These are phyloP conservation scores for Agrilus mali DNA, from an alignment of 2,888 invertebrate species.

Conservation along the genomic window DNA sequence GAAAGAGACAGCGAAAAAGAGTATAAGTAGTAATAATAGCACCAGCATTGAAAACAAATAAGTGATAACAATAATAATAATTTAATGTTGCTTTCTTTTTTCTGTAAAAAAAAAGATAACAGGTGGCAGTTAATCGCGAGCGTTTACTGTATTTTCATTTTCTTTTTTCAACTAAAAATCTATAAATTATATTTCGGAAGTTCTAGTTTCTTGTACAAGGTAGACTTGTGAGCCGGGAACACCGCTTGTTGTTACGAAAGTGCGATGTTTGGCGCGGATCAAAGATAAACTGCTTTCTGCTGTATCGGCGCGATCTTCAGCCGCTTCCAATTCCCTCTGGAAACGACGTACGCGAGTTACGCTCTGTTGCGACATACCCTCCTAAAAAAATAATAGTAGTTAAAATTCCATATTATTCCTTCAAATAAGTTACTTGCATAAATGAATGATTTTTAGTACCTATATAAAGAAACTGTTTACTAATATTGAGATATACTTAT, in stretches of 20 bases:
- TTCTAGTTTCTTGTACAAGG: constrained; percentile 73
- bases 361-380: constrained; percentile 84
- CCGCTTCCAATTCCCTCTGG: constrained; percentile 96
- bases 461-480: too few relatives aligned
- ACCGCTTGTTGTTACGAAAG: constrained; percentile 88
- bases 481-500: too few relatives aligned
- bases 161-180: too few relatives aligned
- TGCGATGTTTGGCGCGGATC: constrained; percentile 97
- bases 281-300: constrained; percentile 90
- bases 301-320: constrained; percentile 90
- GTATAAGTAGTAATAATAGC: too few relatives aligned
- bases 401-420: neutral
- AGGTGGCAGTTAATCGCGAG: too few relatives aligned
- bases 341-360: constrained; percentile 93
- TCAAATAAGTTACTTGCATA: neutral
- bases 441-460: too few relatives aligned
- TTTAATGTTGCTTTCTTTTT: too few relatives aligned
- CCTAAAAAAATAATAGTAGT: constrained; percentile 39
- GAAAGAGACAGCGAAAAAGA: too few relatives aligned
- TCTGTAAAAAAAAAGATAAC: too few relatives aligned
- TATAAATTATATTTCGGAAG: constrained; percentile 24
- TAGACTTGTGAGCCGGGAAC: constrained; percentile 87
- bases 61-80: too few relatives aligned
- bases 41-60: too few relatives aligned
- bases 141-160: too few relatives aligned